Evolutionary conservation across 2,113 vertebrate genomes (phyloP), one percentile per base, ranked within the genome.

Genomic region (Cromileptes altivelis): DNA sequence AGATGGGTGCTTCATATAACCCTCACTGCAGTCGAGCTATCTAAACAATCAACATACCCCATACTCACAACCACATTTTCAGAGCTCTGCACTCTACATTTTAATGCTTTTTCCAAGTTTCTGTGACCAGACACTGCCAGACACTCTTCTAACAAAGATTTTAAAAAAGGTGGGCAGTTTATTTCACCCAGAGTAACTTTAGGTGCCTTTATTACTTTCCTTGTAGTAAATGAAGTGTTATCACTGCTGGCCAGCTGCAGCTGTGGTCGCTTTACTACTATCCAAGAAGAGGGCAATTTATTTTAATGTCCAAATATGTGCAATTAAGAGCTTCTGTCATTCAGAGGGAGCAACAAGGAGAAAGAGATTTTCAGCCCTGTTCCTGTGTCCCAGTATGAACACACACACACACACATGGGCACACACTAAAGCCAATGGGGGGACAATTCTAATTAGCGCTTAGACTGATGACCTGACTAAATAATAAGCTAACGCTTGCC

Each of bases 391-490:
- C 27, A 76, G 77, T 30, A 19, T 6, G 5, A 60, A 63, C 57
- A 47, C 63, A 52, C 37, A n/a, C 30, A 70, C 56, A 27, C 68
- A 65, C 50, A 45, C 25, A 67, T 3, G 25, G 6, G 25, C 30
- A 18, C 47, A 64, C 33, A 2, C 60, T 15, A 21, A 69, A 67
- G 81, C 70, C 75, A 42, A 17, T 27, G 58, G 83, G 88, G 75
- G 85, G 79, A 87, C 60, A 12, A 72, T 86, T 85, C 30, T 87
- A 88, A 90, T 91, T 91, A 91, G 80, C 6, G 2, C 67, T 90
- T 63, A 84, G 70, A 73, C 74, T 68, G 82, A 90, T 89, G 87
- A 88, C 87, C 52, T 63, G 83, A 85, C 79, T 86, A 77, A 91
- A 88, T 83, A 91, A 90, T 75, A 92, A 81, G 88, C 71, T 68